Evolutionary conservation across 2,888 invertebrate genomes (phyloP).

Genomic region (Monochamus alternatus): DNA sequence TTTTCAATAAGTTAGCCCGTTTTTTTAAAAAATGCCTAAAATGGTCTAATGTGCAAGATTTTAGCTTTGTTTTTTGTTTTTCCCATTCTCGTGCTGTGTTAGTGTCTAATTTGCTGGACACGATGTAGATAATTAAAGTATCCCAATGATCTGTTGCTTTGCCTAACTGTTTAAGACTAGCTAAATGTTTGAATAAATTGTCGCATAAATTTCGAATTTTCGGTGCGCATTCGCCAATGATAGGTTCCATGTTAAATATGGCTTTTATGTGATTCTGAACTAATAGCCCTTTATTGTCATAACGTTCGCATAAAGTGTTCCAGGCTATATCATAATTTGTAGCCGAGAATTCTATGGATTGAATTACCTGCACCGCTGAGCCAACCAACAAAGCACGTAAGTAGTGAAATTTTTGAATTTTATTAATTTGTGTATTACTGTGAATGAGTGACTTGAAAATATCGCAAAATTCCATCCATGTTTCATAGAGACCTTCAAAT

Average conservation of each 20-base stretch:
- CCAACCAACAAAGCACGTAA: slow-evolving; percentile 35
- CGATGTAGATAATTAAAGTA: slow-evolving; percentile 43
- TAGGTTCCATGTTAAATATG: slow-evolving; percentile 24
- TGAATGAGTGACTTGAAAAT: slow-evolving; percentile 46
- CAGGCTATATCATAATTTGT: slow-evolving; percentile 40
- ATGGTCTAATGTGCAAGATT: slow-evolving; percentile 8
- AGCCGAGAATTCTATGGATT: slow-evolving; percentile 39
- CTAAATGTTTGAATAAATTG: slow-evolving; percentile 44
- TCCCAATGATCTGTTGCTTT: slow-evolving; percentile 44
- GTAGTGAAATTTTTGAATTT: slow-evolving; percentile 47
- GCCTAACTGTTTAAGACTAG: slow-evolving; percentile 42
- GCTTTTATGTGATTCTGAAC: slow-evolving; percentile 44
- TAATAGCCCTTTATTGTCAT: slow-evolving; percentile 39
- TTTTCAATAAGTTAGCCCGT: slow-evolving; percentile 43
- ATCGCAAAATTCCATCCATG: slow-evolving; percentile 44
- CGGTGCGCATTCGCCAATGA: neutral
- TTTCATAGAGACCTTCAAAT: slow-evolving; percentile 41
- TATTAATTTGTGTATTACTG: slow-evolving; percentile 36
- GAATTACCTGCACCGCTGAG: slow-evolving; percentile 37
- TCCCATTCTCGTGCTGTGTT: slow-evolving; percentile 7
- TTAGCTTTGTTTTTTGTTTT: slow-evolving; percentile 10
- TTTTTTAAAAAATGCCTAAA: slow-evolving; percentile 44
- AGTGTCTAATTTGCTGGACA: slow-evolving; percentile 31
- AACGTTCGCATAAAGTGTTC: slow-evolving; percentile 41
- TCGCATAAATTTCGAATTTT: slow-evolving; percentile 20